Evolutionary conservation across 2,113 vertebrate genomes (phyloP).

Genomic region (Coturnix japonica): DNA sequence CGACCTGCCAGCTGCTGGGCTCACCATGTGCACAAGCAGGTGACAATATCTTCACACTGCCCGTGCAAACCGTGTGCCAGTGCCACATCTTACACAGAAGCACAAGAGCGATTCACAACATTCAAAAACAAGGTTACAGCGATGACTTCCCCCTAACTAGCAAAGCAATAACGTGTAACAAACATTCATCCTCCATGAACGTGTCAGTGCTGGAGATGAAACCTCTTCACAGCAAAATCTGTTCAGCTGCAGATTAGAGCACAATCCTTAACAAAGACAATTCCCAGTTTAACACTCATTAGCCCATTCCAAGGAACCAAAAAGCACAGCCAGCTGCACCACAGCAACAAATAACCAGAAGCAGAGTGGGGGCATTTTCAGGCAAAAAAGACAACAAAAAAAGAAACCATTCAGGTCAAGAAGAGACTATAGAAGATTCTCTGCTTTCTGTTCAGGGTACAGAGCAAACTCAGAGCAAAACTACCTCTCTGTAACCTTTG

Average conservation of each 20-base stretch:
- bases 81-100: accelerated
- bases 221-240: accelerated
- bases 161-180: neutral
- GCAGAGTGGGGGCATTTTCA: neutral
- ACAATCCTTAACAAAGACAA: neutral
- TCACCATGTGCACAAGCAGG: neutral
- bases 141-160: neutral
- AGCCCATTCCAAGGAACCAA: neutral
- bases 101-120: neutral
- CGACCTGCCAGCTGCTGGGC: neutral
- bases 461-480: neutral
- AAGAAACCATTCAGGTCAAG: neutral
- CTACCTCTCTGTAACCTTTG: neutral
- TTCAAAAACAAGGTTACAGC: accelerated
- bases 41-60: accelerated
- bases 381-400: neutral
- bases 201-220: accelerated
- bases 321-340: neutral
- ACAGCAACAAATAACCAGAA: neutral
- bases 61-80: neutral
- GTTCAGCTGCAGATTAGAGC: accelerated
- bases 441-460: neutral
- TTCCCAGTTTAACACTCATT: neutral
- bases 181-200: neutral
- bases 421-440: neutral